Evolutionary conservation across 2,888 invertebrate species (phyloP).

Genomic region (Tipula confusa): DNA sequence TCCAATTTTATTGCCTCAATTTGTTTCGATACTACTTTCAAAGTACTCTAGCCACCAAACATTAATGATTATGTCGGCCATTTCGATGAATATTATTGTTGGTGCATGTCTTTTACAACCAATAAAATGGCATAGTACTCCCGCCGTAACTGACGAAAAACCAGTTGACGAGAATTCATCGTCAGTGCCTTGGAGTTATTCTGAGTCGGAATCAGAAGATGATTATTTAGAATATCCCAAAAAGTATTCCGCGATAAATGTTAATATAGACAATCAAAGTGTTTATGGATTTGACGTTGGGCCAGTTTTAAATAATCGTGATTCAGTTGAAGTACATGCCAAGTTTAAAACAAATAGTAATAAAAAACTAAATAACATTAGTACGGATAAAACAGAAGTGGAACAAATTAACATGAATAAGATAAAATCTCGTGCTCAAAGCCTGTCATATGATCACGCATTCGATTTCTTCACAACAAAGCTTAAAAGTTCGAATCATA

Average conservation of each 20-base stretch:
- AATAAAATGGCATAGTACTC: slow-evolving; percentile 58
- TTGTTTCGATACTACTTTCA: slow-evolving; percentile 56
- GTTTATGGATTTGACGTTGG: slow-evolving; percentile 43
- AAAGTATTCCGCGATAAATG: slow-evolving; percentile 36
- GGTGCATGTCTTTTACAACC: slow-evolving; percentile 62
- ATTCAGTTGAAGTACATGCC: neutral
- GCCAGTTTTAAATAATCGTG: slow-evolving; percentile 29
- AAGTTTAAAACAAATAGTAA: neutral
- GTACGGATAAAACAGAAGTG: neutral
- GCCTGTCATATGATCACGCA: neutral
- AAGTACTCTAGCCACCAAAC: slow-evolving; percentile 58
- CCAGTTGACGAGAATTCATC: slow-evolving; percentile 30
- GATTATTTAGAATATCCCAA: slow-evolving; percentile 36
- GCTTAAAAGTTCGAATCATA: neutral
- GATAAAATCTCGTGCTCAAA: neutral
- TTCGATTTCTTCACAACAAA: neutral
- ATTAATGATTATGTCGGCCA: slow-evolving; percentile 58
- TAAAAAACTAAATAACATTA: neutral
- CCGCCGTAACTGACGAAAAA: slow-evolving; percentile 37
- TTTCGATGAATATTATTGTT: slow-evolving; percentile 58
- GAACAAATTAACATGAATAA: neutral
- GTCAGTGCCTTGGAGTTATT: neutral
- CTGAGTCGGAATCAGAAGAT: slow-evolving; percentile 36
- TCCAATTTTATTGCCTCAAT: slow-evolving; percentile 60
- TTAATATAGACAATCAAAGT: slow-evolving; percentile 41